phyloP scores from a whole-genome alignment of 1,140 invertebrate species.

The Achroia grisella region DNA sequence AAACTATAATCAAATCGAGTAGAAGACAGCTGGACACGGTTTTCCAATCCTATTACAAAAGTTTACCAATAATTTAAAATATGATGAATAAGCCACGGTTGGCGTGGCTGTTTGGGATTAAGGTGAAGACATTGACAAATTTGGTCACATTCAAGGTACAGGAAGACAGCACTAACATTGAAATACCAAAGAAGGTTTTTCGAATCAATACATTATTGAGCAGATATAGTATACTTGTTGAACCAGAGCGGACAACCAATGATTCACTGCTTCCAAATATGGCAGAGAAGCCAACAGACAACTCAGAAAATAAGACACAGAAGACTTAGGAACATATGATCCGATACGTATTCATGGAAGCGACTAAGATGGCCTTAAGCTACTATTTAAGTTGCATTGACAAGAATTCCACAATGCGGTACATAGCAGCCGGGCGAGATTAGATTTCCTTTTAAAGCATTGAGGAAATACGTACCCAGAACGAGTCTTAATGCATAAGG shows the following conservation, averaged over 20 bases:
- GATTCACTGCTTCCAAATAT: slow-evolving; percentile 35
- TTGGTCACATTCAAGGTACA: background rate
- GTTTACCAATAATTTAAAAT: no score
- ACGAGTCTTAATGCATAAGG: slow-evolving; percentile 8
- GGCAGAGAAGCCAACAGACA: slow-evolving; percentile 22
- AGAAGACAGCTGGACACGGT: no score
- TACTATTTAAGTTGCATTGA: slow-evolving; percentile 23
- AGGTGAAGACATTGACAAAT: no score
- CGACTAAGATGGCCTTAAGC: slow-evolving; percentile 30
- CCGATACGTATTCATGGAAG: slow-evolving; percentile 38
- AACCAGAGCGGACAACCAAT: slow-evolving; percentile 26
- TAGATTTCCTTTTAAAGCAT: slow-evolving; percentile 21
- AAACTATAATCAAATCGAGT: no score
- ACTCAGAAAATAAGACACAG: slow-evolving; percentile 24
- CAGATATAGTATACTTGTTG: background rate
- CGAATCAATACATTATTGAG: background rate
- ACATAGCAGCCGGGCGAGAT: slow-evolving; percentile 18
- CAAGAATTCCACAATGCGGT: slow-evolving; percentile 25
- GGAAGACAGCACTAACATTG: slow-evolving; percentile 1
- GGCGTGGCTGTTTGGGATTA: no score
- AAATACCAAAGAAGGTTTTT: background rate
- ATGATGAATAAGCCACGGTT: no score
- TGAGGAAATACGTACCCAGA: slow-evolving; percentile 22
- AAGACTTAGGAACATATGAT: slow-evolving; percentile 17
- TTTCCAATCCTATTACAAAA: no score